Evolutionary conservation across 1,140 invertebrate species (phyloP).

Genomic region (Drosophila carrolli): DNA sequence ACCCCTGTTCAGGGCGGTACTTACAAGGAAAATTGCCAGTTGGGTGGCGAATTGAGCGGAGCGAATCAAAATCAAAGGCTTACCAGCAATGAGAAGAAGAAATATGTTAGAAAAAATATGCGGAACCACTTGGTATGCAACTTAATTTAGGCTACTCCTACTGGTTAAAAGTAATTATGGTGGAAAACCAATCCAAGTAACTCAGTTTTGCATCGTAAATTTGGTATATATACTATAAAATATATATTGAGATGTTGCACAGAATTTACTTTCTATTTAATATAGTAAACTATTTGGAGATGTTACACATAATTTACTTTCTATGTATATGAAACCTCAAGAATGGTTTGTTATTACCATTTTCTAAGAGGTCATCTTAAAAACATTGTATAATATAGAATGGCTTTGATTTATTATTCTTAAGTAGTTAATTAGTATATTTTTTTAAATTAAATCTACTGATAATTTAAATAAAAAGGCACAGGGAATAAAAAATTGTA

Average conservation of each 20-base stretch:
- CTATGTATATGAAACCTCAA: no score
- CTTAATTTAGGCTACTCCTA: conserved; percentile 8
- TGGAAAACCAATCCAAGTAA: neutral
- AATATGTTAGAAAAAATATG: conserved; percentile 22
- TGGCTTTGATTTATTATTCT: no score
- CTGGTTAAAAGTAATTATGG: neutral
- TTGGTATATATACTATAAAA: no score
- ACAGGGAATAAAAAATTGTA: neutral
- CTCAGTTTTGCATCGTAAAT: neutral
- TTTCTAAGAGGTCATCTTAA: no score
- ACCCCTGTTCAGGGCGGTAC: conserved; percentile 10
- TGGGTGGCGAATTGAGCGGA: conserved; percentile 2
- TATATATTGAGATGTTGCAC: no score
- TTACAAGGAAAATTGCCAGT: conserved; percentile 10
- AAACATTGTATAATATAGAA: no score
- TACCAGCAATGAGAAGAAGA: neutral
- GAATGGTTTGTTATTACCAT: no score
- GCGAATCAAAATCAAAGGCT: conserved; percentile 14
- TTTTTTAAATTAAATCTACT: no score
- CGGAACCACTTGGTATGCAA: conserved; percentile 19
- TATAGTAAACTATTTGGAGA: no score
- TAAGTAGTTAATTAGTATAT: no score
- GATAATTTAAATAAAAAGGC: neutral
- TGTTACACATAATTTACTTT: no score
- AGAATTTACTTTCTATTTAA: no score